A percentile compares a stretch with the other conserved stretches of the same genome.
Evolutionary conservation across 1,140 invertebrate species (phyloP).

Genomic region (Drosophila sulfurigaster): DNA sequence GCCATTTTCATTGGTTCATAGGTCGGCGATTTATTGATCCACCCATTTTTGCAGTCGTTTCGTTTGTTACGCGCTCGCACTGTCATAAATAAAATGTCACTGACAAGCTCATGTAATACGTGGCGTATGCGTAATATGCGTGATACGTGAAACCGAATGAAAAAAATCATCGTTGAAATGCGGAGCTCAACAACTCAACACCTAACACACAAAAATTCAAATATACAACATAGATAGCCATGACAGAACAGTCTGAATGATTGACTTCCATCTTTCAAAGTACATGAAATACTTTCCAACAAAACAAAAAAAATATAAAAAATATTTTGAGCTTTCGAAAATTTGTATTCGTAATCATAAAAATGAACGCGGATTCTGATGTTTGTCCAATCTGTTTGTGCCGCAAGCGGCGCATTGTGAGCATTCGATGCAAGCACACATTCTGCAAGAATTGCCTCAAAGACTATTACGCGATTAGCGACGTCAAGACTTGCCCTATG

Average conservation of each 20-base stretch:
- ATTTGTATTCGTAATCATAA: neutral
- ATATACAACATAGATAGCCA: slow-evolving; percentile 28
- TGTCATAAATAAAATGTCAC: slow-evolving; percentile 55
- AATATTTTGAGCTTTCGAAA: neutral
- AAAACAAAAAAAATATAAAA: slow-evolving; percentile 6
- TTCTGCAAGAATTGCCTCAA: slow-evolving; percentile 59
- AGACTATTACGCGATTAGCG: slow-evolving; percentile 37
- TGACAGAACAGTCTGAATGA: slow-evolving; percentile 10
- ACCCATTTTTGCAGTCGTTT: slow-evolving; percentile 32
- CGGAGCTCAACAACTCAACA: neutral
- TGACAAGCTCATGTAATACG: slow-evolving; percentile 49
- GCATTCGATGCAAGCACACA: slow-evolving; percentile 46
- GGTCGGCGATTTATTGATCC: slow-evolving; percentile 45
- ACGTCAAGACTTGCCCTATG: slow-evolving; percentile 50
- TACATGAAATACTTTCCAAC: neutral
- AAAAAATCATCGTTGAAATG: neutral
- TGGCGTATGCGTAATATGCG: slow-evolving; percentile 22
- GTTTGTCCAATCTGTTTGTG: slow-evolving; percentile 56
- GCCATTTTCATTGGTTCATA: slow-evolving; percentile 27
- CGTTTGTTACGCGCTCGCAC: neutral
- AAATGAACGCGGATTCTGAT: slow-evolving; percentile 19
- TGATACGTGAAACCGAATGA: neutral
- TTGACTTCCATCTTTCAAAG: slow-evolving; percentile 12
- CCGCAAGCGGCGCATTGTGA: slow-evolving; percentile 40
- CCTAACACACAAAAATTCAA: neutral